Conservation (phyloP, 2,888 invertebrate genomes). For the Orthosia cruda region DNA sequence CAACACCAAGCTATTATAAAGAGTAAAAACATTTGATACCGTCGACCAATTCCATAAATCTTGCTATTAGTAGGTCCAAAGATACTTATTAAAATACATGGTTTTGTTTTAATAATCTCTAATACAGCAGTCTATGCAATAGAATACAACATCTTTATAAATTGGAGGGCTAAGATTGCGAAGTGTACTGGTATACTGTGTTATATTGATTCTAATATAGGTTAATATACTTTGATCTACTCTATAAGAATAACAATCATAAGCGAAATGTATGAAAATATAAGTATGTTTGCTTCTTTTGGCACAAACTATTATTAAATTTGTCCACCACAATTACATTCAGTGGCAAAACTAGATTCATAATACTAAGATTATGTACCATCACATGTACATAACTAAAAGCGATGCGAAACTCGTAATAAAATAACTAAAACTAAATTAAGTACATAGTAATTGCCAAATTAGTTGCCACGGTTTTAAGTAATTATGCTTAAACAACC, state of each 20-base stretch:
- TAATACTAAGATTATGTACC: constrained; percentile 45
- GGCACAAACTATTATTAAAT: constrained; percentile 65
- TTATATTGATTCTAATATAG: constrained; percentile 9
- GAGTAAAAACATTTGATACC: constrained; percentile 19
- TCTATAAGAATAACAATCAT: constrained; percentile 43
- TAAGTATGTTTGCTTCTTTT: constrained; percentile 64
- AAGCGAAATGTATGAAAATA: constrained; percentile 61
- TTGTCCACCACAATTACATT: constrained; percentile 32
- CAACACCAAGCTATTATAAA: constrained; percentile 28
- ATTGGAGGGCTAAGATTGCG: constrained; percentile 49
- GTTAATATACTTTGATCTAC: constrained; percentile 38
- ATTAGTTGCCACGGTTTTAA: constrained; percentile 56
- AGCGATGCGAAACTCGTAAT: constrained; percentile 45
- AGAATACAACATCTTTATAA: constrained; percentile 45
- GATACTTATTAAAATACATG: constrained; percentile 22
- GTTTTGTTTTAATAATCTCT: constrained; percentile 10
- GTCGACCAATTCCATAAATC: constrained; percentile 17
- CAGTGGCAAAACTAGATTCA: constrained; percentile 39
- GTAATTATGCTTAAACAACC: constrained; percentile 54
- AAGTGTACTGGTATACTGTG: constrained; percentile 25
- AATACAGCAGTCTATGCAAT: constrained; percentile 16
- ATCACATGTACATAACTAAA: constrained; percentile 41
- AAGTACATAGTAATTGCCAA: constrained; percentile 56
- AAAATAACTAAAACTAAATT: constrained; percentile 51
- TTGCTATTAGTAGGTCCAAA: constrained; percentile 25